These are phyloP conservation scores for Oxyura jamaicensis DNA, from an alignment of 2,113 vertebrate genomes.

Conservation along the genomic window DNA sequence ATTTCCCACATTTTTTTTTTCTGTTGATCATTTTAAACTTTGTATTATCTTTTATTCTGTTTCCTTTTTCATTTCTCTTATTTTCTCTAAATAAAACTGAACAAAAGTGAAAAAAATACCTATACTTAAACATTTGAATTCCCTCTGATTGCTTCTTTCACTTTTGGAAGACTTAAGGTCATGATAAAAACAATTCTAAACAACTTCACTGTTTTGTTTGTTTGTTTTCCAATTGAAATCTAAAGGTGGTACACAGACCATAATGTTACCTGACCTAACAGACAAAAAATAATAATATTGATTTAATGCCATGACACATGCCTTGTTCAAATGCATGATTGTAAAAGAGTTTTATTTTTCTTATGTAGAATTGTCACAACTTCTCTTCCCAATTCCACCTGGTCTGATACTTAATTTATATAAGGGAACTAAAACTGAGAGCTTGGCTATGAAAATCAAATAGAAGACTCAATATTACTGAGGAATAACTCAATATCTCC, in stretches of 20 bases:
- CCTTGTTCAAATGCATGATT: neutral
- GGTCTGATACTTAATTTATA: neutral
- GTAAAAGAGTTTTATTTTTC: neutral
- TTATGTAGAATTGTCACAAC: neutral
- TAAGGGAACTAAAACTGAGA: neutral
- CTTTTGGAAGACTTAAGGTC: neutral
- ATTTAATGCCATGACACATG: neutral
- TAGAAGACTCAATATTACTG: neutral
- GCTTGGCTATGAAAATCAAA: neutral
- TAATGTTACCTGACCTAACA: neutral
- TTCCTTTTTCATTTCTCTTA: neutral
- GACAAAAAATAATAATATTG: neutral
- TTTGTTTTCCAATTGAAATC: accelerated
- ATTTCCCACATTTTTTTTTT: neutral
- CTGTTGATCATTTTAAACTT: neutral
- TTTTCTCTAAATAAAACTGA: neutral
- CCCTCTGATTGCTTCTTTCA: neutral
- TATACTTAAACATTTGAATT: neutral
- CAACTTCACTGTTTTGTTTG: neutral
- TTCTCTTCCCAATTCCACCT: neutral
- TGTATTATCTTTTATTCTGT: neutral
- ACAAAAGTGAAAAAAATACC: neutral
- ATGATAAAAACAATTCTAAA: neutral
- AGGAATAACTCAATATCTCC: neutral
- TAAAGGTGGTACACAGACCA: neutral